Evolutionary conservation across 2,888 invertebrate genomes (phyloP).

Genomic region (Glyphotaelius pellucidus): DNA sequence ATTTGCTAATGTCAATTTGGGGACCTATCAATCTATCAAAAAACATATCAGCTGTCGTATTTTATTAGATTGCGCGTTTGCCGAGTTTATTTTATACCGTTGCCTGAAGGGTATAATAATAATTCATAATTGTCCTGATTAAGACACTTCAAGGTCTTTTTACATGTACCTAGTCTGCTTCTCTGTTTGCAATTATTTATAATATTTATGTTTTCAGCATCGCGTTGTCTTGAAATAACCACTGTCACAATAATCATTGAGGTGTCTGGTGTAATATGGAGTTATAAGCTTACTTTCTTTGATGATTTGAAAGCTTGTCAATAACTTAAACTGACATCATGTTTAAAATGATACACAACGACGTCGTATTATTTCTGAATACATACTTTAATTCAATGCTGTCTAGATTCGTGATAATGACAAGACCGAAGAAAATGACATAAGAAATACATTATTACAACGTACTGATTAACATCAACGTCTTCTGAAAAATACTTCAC

Average conservation of each 20-base stretch:
- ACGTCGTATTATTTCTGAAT: neutral
- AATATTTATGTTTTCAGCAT: neutral
- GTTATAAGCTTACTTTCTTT: neutral
- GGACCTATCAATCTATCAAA: neutral
- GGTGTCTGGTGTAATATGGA: neutral
- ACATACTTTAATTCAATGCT: neutral
- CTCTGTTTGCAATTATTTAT: neutral
- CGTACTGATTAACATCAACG: no score
- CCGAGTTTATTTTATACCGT: neutral
- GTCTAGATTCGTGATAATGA: neutral
- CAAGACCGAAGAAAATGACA: neutral
- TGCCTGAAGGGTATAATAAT: neutral
- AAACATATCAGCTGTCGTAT: neutral
- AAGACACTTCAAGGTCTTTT: neutral
- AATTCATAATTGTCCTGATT: neutral
- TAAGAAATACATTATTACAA: neutral
- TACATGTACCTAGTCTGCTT: neutral
- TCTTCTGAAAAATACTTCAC: no score
- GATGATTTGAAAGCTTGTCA: neutral
- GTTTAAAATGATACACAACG: neutral
- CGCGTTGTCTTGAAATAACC: neutral
- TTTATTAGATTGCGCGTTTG: neutral
- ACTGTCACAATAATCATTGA: neutral
- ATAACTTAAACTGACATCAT: neutral
- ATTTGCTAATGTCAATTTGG: neutral